Percentiles rank a stretch among this genome's conserved stretches.
phyloP scores from a whole-genome alignment of 2,888 invertebrate genomes.

The Ernsta delagoae region DNA sequence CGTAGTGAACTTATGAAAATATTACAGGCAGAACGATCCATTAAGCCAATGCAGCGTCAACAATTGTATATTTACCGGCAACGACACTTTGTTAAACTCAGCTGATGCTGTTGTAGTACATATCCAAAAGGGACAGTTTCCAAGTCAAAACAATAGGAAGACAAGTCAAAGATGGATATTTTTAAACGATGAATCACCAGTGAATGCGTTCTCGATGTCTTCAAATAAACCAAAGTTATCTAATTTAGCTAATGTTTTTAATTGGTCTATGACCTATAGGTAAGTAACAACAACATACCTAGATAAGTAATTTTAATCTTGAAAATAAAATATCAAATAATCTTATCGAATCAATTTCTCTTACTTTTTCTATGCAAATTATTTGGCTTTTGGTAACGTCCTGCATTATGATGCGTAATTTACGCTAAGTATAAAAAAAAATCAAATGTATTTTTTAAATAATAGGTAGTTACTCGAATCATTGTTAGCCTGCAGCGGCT shows the following conservation, averaged over 20 bases:
- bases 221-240: constrained; percentile 56
- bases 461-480: no score
- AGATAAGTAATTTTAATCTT: no score
- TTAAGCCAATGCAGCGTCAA: constrained; percentile 85
- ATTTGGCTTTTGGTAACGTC: no score
- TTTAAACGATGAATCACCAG: constrained; percentile 88
- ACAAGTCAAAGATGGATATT: constrained; percentile 88
- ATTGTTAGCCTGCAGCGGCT: no score
- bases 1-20: background rate
- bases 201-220: constrained; percentile 80
- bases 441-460: no score
- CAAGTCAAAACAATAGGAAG: constrained; percentile 53
- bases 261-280: constrained; percentile 89
- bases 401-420: no score
- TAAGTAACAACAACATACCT: constrained; percentile 57
- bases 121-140: constrained; percentile 73
- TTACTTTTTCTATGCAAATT: no score
- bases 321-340: no score
- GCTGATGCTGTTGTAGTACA: constrained; percentile 87
- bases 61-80: constrained; percentile 86
- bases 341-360: no score
- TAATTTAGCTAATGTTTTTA: constrained; percentile 86
- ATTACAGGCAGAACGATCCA: constrained; percentile 75
- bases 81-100: constrained; percentile 66
- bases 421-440: no score